Base-by-base conservation (phyloP, 2,113 vertebrate genomes). In the Eclectus roratus region DNA sequence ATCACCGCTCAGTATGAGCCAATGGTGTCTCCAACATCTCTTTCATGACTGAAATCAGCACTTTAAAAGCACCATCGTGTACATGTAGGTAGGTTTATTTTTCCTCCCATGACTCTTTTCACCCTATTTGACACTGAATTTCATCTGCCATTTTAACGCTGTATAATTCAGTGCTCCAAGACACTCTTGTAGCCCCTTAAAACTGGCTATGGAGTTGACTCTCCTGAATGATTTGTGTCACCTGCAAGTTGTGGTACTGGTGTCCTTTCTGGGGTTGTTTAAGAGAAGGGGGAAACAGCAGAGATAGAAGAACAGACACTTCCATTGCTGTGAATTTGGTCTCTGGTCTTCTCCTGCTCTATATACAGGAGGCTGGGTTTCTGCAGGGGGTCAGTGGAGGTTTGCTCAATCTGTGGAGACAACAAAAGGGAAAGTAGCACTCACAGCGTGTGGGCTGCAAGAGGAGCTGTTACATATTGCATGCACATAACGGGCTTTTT, bases 371-470 rank as follows among this genome's bases (percentile, higher is more conserved):
- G 41, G 19, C 49, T 76, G 64, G 18, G 28, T 46, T 93, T 77
- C 60, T 3, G 5, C 1, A 1, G 28, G 44, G 33, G 18, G 9
- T 39, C 8, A 1, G 37, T 35, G 41, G 31, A 53, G 31, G 27
- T 11, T 79, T 65, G 17, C 55, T 71, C 29, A 46, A 27, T 73
- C 41, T 0, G 0, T 16, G 28, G 47, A 90, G 44, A 69, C 35
- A 60, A 66, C 52, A 94, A 86, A 94, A 88, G 33, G 17, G 50
- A 71, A 39, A 63, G 47, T 1, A 1, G 10, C 15, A 4, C 46
- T 83, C 33, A 0, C 0, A 0, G 76, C 1, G 0, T 8, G 4
- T 29, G 72, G 47, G 69, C 76, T 92, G 72, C 55, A 64, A 86
- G 55, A 46, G 69, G 76, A 86, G 72, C 80, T 94, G 52, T 52